Evolutionary conservation across 23 tunicate genomes (phyloP).

Genomic region (Trididemnum clinides): DNA sequence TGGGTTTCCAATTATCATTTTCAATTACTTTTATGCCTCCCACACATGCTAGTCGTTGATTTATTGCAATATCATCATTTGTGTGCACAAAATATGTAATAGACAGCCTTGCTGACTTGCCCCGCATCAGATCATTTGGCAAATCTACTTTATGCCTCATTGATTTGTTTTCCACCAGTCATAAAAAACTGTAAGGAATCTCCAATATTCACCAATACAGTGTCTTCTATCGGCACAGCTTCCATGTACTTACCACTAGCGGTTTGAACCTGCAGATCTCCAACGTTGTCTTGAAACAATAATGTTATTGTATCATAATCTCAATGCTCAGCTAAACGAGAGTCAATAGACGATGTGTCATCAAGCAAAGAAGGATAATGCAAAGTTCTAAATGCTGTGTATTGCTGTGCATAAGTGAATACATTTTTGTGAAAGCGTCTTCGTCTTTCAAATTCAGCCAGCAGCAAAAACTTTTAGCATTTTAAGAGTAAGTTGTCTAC

Average conservation of each 20-base stretch:
- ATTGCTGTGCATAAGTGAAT: slow-evolving; percentile 37
- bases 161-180: slow-evolving; percentile 34
- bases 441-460: slow-evolving; percentile 41
- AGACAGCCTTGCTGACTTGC: slow-evolving; percentile 8
- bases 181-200: slow-evolving; percentile 47
- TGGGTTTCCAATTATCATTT: too few relatives aligned
- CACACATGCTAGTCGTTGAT: slow-evolving; percentile 11
- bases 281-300: slow-evolving; percentile 56
- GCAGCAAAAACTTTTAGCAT: slow-evolving; percentile 28
- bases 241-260: slow-evolving; percentile 34
- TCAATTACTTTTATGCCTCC: too few relatives aligned
- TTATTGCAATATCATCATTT: slow-evolving; percentile 22
- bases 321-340: slow-evolving; percentile 50
- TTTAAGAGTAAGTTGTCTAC: slow-evolving; percentile 25
- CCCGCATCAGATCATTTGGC: not conserved
- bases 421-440: not conserved
- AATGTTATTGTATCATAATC: slow-evolving; percentile 66
- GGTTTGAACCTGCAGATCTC: slow-evolving; percentile 48
- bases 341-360: not conserved
- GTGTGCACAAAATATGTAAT: slow-evolving; percentile 38
- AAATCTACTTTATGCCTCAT: slow-evolving; percentile 5
- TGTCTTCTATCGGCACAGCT: slow-evolving; percentile 45
- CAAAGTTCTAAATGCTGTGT: slow-evolving; percentile 45
- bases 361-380: slow-evolving; percentile 55
- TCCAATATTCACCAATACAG: slow-evolving; percentile 51